Evolutionary conservation across 2,797 vertebrate genomes (phyloP).

Genomic region (Brachyrhaphis roseni): DNA sequence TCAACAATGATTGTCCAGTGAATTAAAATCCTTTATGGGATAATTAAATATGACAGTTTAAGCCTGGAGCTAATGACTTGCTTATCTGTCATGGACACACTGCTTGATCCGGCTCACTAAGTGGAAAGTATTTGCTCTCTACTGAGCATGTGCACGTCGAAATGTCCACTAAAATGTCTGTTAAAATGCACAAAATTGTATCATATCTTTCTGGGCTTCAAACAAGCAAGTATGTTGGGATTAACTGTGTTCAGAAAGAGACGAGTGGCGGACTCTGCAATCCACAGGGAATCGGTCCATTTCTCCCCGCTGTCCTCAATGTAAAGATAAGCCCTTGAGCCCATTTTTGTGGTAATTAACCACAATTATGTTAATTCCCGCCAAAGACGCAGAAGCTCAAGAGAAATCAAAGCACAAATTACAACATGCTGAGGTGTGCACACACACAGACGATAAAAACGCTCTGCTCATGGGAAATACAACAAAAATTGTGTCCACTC

Average conservation of each 20-base stretch:
- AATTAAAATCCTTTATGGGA: slow-evolving; percentile 44
- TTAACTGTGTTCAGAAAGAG: background rate
- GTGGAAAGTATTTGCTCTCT: slow-evolving; percentile 7
- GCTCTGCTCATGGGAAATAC: background rate
- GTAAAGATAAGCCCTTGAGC: slow-evolving; percentile 35
- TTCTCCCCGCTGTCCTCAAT: slow-evolving; percentile 11
- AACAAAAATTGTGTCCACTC: background rate
- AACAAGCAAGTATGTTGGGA: slow-evolving; percentile 10
- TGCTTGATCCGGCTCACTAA: slow-evolving; percentile 23
- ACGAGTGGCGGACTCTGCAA: slow-evolving; percentile 11
- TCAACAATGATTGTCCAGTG: slow-evolving; percentile 28
- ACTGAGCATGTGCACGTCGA: background rate
- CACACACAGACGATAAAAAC: background rate
- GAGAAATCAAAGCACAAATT: slow-evolving; percentile 17
- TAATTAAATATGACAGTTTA: slow-evolving; percentile 58
- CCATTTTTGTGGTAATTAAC: slow-evolving; percentile 62
- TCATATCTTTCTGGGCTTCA: slow-evolving; percentile 6
- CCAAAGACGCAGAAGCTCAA: slow-evolving; percentile 3
- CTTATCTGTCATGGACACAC: slow-evolving; percentile 42
- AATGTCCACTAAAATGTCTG: background rate
- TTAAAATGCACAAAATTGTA: slow-evolving; percentile 29
- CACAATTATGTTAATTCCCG: slow-evolving; percentile 62
- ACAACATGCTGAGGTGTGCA: background rate
- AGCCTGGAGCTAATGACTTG: slow-evolving; percentile 45
- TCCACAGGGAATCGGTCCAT: slow-evolving; percentile 34